Evolutionary conservation across 1,140 invertebrate genomes (phyloP), one percentile per base, ranked within the genome.

Genomic region (Muscidifurax raptorellus): DNA sequence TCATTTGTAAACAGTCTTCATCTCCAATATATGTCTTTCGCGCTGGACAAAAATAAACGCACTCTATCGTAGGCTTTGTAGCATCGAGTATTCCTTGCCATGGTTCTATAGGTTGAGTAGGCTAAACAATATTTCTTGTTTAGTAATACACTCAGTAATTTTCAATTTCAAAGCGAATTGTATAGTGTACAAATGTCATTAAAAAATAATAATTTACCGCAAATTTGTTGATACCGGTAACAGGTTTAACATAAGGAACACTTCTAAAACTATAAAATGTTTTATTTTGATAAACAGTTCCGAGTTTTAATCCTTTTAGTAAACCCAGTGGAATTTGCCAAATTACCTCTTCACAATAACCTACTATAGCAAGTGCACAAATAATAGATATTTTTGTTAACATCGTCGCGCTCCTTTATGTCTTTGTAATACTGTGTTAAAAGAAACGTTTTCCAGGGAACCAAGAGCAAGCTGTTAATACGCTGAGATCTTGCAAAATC

Each of bases 81-180:
- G 95, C 96, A 86, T 96, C 93, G 1, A 94, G 90, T 13, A 94
- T 91, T 15, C 94, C 95, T 82, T 93, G 88, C 95, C 96, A 97
- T 30, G 93, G 79, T 7, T 94, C 90, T 18, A 94, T 90, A 1
- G 94, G 92, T 76, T 95, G 92, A 0, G 96, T 95, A 27, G 93
- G 88, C 95, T 95, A 28, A 30, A 69, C 28, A 69, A 28, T 25
- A 67, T 27, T 28, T 67, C 1, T 27, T 66, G 10, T 66, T 25
- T 47, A 12, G 22, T 77, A 7, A 69, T 6, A 2, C 2, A 66
- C 25, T 66, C 22, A n/a, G n/a, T n/a, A 32, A 13, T 67, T 27
- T 27, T 67, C 66, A 27, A 66, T 6, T 25, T 66, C 2, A 13
- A 2, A 66, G 25, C 18, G 64, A 25, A 25, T 47, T 66, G n/a